Evolutionary conservation across 2,888 invertebrate genomes (phyloP).

Genomic region (Nemapogon koenigi): DNA sequence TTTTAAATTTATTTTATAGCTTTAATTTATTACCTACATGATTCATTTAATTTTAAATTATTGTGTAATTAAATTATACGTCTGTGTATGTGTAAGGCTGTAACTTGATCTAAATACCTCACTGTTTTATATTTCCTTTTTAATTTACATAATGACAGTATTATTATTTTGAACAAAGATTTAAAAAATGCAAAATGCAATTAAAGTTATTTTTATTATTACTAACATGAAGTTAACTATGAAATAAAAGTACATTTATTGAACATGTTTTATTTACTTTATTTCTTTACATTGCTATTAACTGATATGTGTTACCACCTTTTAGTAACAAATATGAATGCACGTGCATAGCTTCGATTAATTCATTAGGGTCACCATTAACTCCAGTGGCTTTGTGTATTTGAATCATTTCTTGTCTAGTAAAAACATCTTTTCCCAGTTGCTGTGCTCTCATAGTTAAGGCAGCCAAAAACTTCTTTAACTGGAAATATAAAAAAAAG

Average conservation of each 20-base stretch:
- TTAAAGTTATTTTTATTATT: no score
- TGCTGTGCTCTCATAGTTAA: conserved; percentile 71
- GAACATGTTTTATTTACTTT: not conserved
- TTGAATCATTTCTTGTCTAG: conserved; percentile 76
- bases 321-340: conserved; percentile 88
- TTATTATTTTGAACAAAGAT: no score
- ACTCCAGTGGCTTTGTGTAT: conserved; percentile 73
- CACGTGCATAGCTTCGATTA: conserved; percentile 81
- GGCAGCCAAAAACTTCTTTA: conserved; percentile 74
- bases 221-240: no score
- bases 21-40: no score
- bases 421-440: conserved; percentile 74
- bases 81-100: no score
- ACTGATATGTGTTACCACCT: conserved; percentile 74
- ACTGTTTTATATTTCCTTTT: no score
- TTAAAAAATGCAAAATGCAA: no score
- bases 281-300: conserved; percentile 36
- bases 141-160: no score
- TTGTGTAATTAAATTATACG: no score
- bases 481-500: conserved; percentile 45
- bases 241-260: no score
- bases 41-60: no score
- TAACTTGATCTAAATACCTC: no score
- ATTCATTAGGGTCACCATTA: conserved; percentile 68
- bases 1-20: not conserved